A percentile compares a stretch with the other conserved stretches of the same genome.
phyloP scores from a whole-genome alignment of 1,140 invertebrate species.

The Pygmarrhopalites habei region DNA sequence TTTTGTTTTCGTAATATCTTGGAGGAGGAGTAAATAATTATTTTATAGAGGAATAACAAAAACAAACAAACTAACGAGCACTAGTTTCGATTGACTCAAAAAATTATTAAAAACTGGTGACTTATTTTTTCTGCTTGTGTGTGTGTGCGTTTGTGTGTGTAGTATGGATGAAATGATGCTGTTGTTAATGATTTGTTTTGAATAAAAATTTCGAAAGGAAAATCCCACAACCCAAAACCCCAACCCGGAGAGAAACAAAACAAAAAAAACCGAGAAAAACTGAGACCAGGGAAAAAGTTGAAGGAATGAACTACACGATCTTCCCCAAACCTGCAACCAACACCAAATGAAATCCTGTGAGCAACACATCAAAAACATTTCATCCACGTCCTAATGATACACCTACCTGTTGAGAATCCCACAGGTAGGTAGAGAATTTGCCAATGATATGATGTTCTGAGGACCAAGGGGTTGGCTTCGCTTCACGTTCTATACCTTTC shows the following conservation, averaged over 20 bases:
- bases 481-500: too few species aligned
- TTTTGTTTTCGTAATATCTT: too few species aligned
- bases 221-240: conserved; percentile 1
- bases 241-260: conserved; percentile 5
- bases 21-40: too few species aligned
- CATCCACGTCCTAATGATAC: conserved; percentile 19
- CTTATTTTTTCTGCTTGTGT: background rate
- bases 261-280: background rate
- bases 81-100: background rate
- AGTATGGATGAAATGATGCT: too few species aligned
- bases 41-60: too few species aligned
- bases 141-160: background rate
- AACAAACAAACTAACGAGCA: too few species aligned
- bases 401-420: conserved; percentile 28
- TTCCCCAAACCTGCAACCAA: conserved; percentile 25
- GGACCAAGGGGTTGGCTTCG: conserved; percentile 18
- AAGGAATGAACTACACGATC: conserved; percentile 3
- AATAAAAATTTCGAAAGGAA: too few species aligned
- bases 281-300: conserved; percentile 1
- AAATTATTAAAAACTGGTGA: background rate
- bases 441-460: conserved; percentile 22
- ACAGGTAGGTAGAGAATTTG: conserved; percentile 28
- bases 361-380: conserved; percentile 8
- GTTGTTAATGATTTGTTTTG: too few species aligned
- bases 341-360: conserved; percentile 22